phyloP scores from a whole-genome alignment of 2,888 invertebrate genomes.

The Drosophila fungiperda region DNA sequence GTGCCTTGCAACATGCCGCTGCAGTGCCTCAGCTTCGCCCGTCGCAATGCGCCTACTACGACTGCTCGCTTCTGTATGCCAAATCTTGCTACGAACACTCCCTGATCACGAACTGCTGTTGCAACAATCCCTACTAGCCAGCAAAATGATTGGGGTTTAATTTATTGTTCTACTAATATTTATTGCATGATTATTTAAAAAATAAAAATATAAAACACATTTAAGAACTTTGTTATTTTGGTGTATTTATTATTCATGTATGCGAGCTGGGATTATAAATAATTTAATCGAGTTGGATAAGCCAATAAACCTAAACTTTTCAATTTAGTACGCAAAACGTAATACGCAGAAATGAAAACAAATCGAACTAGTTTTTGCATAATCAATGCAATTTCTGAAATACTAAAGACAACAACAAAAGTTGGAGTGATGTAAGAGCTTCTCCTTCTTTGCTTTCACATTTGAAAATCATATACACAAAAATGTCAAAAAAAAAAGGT shows the following conservation, averaged over 20 bases:
- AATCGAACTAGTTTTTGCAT: constrained; percentile 1
- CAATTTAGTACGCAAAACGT: neutral
- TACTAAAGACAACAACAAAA: neutral
- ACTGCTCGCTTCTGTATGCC: constrained; percentile 90
- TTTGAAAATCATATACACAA: neutral
- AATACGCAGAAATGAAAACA: constrained; percentile 1
- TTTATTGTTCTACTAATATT: neutral
- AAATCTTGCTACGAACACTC: constrained; percentile 90
- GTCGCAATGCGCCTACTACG: constrained; percentile 87
- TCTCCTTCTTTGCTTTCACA: constrained; percentile 9
- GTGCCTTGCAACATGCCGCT: constrained; percentile 61
- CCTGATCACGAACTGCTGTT: constrained; percentile 91
- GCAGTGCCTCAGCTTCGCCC: constrained; percentile 61
- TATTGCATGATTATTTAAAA: neutral
- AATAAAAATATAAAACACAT: neutral
- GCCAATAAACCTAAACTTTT: neutral
- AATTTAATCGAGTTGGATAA: neutral
- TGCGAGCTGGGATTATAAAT: neutral
- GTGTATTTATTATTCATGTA: neutral
- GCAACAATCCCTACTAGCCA: constrained; percentile 86
- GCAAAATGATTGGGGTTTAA: neutral
- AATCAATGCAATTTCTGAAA: constrained; percentile 2
- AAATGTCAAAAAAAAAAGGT: constrained; percentile 4
- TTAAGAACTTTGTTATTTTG: neutral
- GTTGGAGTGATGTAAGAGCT: neutral